A percentile compares a stretch with the other conserved stretches of the same genome.
phyloP scores from a whole-genome alignment of 2,113 vertebrate species.

The Rhipidura dahli region DNA sequence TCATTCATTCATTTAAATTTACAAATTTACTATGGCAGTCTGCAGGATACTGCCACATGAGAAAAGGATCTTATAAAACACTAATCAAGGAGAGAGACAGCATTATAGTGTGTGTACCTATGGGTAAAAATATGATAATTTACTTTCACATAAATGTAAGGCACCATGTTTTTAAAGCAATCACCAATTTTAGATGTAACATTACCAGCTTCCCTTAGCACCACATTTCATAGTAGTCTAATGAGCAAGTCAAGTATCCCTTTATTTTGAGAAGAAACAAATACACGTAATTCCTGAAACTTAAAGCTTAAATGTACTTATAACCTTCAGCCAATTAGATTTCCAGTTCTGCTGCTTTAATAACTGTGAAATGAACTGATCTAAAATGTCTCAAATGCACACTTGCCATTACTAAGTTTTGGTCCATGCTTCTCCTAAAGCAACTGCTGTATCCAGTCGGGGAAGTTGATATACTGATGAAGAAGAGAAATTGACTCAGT shows the following conservation, averaged over 20 bases:
- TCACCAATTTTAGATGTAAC: not conserved
- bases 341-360: not conserved
- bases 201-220: not conserved
- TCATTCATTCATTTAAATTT: not conserved
- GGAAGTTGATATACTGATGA: not conserved
- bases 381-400: not conserved
- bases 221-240: fast-evolving
- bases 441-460: not conserved
- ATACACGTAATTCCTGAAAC: not conserved
- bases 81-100: not conserved
- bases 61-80: not conserved
- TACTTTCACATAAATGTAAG: not conserved
- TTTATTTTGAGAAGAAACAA: not conserved
- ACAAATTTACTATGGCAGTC: not conserved
- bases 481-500: not conserved
- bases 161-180: not conserved
- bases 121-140: not conserved
- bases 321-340: not conserved
- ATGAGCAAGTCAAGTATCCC: not conserved
- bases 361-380: not conserved
- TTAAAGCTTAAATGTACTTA: not conserved
- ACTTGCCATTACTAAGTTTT: not conserved
- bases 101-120: not conserved
- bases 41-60: not conserved
- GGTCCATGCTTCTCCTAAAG: not conserved